Conservation (phyloP, 2,888 invertebrate species). For the Drosophila tanythrix region DNA sequence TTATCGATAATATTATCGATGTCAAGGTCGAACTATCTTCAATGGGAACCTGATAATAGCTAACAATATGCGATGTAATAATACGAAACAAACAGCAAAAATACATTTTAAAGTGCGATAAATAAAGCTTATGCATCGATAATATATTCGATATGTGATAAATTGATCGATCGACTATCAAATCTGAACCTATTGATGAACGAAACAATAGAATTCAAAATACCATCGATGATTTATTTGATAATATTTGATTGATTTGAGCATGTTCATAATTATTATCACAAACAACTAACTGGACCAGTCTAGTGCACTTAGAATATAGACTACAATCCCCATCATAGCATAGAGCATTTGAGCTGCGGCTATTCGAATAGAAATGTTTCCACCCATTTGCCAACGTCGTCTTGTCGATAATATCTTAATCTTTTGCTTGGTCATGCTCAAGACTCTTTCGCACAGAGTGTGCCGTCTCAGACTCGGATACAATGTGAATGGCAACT, state of each 20-base stretch:
- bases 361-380: background rate
- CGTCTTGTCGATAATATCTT: conserved; percentile 67
- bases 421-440: conserved; percentile 63
- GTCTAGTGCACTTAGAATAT: no score
- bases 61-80: background rate
- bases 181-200: background rate
- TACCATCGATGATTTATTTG: background rate
- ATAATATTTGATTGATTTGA: background rate
- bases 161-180: background rate
- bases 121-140: background rate
- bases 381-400: conserved; percentile 9
- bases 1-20: background rate
- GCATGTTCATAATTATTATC: background rate
- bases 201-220: background rate
- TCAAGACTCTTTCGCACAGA: conserved; percentile 30
- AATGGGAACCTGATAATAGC: background rate
- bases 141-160: background rate
- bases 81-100: background rate
- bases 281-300: background rate
- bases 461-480: background rate
- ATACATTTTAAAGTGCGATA: background rate
- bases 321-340: no score
- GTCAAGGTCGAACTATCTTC: background rate
- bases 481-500: conserved; percentile 41
- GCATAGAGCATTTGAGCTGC: conserved; percentile 13